Conservation (phyloP, 2,888 invertebrate species). For the Agelastica alni region DNA sequence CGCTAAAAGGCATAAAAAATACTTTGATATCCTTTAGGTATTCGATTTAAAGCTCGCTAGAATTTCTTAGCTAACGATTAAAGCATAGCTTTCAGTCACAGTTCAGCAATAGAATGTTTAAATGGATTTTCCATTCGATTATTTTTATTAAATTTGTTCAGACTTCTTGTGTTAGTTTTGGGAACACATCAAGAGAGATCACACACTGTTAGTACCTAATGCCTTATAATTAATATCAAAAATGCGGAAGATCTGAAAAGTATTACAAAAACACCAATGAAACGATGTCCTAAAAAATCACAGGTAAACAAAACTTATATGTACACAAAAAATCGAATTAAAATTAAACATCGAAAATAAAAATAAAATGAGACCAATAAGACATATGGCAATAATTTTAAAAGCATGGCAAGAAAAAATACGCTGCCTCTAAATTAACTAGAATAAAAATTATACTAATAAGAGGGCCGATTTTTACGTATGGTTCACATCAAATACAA, state of each 20-base stretch:
- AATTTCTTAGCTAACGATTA: too few relatives aligned
- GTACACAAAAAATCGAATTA: not conserved
- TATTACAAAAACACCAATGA: constrained; percentile 1
- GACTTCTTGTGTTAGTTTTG: constrained; percentile 11
- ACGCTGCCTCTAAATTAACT: constrained; percentile 10
- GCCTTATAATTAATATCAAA: constrained; percentile 14
- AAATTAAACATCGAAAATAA: constrained; percentile 6
- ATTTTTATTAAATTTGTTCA: constrained; percentile 3
- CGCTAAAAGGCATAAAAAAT: too few relatives aligned
- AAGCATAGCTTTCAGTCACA: too few relatives aligned
- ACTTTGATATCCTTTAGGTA: too few relatives aligned
- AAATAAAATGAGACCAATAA: constrained; percentile 13
- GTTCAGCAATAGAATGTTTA: too few relatives aligned
- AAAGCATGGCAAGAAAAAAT: constrained; percentile 11
- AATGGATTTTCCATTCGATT: too few relatives aligned
- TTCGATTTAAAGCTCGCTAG: too few relatives aligned
- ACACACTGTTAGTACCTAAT: constrained; percentile 13
- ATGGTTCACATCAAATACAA: too few relatives aligned
- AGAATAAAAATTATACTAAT: too few relatives aligned
- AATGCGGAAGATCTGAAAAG: constrained; percentile 2
- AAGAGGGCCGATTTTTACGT: too few relatives aligned
- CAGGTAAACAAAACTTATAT: constrained; percentile 7
- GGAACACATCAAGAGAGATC: constrained; percentile 16
- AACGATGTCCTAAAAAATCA: constrained; percentile 11
- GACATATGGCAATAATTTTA: constrained; percentile 12